Evolutionary conservation across 2,888 invertebrate species (phyloP).

Genomic region (Beris chalybata): DNA sequence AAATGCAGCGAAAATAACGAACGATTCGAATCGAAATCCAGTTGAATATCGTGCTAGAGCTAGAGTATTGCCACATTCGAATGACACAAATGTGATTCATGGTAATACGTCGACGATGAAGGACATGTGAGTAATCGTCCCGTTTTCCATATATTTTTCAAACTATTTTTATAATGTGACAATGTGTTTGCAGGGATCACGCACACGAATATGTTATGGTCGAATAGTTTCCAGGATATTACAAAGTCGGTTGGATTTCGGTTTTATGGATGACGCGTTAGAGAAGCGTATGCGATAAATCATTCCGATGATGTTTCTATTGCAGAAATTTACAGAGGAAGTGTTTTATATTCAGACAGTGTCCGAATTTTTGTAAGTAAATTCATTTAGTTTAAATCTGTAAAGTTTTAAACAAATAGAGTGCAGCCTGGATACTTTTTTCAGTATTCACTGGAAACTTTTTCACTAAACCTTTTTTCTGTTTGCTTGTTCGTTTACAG

Average conservation of each 20-base stretch:
- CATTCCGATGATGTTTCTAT: too few relatives aligned
- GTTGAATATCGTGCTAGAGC: slow-evolving; percentile 22
- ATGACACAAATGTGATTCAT: slow-evolving; percentile 28
- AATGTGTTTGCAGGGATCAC: slow-evolving; percentile 28
- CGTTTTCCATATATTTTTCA: slow-evolving; percentile 19
- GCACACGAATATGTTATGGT: slow-evolving; percentile 23
- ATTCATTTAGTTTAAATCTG: too few relatives aligned
- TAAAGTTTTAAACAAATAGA: too few relatives aligned
- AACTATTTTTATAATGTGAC: slow-evolving; percentile 28
- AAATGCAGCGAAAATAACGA: slow-evolving; percentile 20
- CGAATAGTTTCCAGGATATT: slow-evolving; percentile 11
- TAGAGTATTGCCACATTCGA: slow-evolving; percentile 10
- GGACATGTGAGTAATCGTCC: slow-evolving; percentile 21
- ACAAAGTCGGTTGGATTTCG: neutral
- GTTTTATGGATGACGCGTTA: too few relatives aligned
- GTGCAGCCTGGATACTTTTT: too few relatives aligned
- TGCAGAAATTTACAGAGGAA: too few relatives aligned
- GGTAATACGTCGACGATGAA: neutral
- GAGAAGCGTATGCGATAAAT: too few relatives aligned
- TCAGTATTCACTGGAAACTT: too few relatives aligned
- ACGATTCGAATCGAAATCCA: slow-evolving; percentile 13
- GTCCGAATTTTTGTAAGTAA: too few relatives aligned
- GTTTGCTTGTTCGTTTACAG: too few relatives aligned
- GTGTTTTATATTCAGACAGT: too few relatives aligned
- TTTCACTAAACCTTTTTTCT: too few relatives aligned